Base-by-base conservation (phyloP, 2,888 invertebrate species). In the Ptilodon capucinus region DNA sequence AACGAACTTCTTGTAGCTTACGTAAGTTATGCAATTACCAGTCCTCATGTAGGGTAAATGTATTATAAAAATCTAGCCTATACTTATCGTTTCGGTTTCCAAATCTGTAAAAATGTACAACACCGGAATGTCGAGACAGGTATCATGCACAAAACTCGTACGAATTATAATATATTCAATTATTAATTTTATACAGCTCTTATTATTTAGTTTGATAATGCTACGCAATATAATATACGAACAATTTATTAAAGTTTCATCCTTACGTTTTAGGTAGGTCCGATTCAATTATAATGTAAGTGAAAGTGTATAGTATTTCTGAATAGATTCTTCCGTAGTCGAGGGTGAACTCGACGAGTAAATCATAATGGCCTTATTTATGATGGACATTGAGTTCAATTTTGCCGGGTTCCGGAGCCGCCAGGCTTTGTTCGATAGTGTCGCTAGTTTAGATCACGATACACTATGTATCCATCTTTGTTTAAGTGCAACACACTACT, bases 261-360 rank as follows among this genome's bases (percentile, higher is more conserved):
- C 69, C 70, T 79, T 82, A 76, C 67, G 80, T 86, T 79, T 80
- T 90, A 91, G 90, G 84, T 90, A 90, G 89, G 88, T 76, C 81
- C 76, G 80, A 88, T 88, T 85, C 86, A 88, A 87, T 88, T 86
- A 80, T 86, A 75, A 70, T 74, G 62, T 90, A 91, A 90, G 90
- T 81, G 79, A 86, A 87, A 88, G 72, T 89, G 88, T 88, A 88
- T 84, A 88, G 81, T 86, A 82, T 80, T 75, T 78, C 79, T 76
- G 79, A 81, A 81, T 83, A 84, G 81, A 76, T 78, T 76, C 75
- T 84, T 81, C 81, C 81, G 78, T 77, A 79, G 74, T 68, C 64
- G 73, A 70, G 69, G 70, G 68, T 6, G 68, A 69, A 64, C 62
- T 72, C 61, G 67, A 69, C 59, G 64, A 71, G 71, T 74, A 68